These are phyloP conservation scores for Xenentodon cancila DNA, from an alignment of 2,797 vertebrate genomes.

Conservation along the genomic window DNA sequence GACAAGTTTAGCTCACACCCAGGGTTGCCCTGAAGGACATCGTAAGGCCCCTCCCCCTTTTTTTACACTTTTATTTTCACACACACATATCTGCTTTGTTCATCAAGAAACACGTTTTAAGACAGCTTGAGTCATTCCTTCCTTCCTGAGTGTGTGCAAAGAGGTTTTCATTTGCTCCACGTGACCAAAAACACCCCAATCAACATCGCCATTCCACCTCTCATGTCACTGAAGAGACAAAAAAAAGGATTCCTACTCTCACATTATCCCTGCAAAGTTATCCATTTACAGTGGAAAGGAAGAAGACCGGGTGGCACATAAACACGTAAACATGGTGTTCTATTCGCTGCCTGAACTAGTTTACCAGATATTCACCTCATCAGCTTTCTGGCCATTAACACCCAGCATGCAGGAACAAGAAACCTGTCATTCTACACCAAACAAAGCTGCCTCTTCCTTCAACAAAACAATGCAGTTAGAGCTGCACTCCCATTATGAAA, in stretches of 20 bases:
- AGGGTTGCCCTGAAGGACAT: slow-evolving; percentile 65
- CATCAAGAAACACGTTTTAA: slow-evolving; percentile 39
- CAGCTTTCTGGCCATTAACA: slow-evolving; percentile 47
- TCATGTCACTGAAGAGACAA: slow-evolving; percentile 30
- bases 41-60: slow-evolving; percentile 2
- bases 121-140: slow-evolving; percentile 38
- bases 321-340: slow-evolving; percentile 52
- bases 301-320: slow-evolving; percentile 23
- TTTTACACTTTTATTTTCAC: slow-evolving; percentile 37
- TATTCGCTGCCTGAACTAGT: slow-evolving; percentile 59
- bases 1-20: slow-evolving; percentile 69
- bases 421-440: slow-evolving; percentile 40
- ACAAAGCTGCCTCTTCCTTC: slow-evolving; percentile 47
- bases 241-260: slow-evolving; percentile 33
- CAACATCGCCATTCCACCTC: slow-evolving; percentile 53
- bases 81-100: slow-evolving; percentile 35
- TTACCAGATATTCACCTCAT: slow-evolving; percentile 32
- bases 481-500: slow-evolving; percentile 68
- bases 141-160: slow-evolving; percentile 32
- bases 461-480: slow-evolving; percentile 52
- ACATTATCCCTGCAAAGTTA: slow-evolving; percentile 65
- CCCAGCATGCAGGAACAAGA: slow-evolving; percentile 60
- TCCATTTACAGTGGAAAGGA: slow-evolving; percentile 67
- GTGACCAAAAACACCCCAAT: slow-evolving; percentile 49
- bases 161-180: slow-evolving; percentile 16